phyloP scores from a whole-genome alignment of 1,140 invertebrate species.

The Cydia fagiglandana region DNA sequence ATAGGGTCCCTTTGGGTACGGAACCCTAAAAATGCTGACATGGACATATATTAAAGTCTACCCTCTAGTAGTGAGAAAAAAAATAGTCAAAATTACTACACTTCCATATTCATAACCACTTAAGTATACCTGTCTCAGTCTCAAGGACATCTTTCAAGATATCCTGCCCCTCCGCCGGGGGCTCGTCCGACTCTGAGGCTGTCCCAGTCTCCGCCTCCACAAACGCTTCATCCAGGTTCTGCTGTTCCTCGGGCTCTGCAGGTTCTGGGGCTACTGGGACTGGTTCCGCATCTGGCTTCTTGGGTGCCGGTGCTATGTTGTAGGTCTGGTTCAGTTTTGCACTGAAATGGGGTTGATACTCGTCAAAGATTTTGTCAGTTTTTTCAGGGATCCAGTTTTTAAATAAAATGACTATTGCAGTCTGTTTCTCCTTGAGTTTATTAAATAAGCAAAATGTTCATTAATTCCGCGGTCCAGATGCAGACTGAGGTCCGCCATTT shows the following conservation, averaged over 20 bases:
- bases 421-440: no score
- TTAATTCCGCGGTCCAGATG: no score
- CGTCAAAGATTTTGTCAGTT: neutral
- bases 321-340: conserved; percentile 2
- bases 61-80: no score
- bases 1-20: no score
- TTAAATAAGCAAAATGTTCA: no score
- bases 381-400: no score
- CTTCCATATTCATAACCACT: neutral
- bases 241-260: neutral
- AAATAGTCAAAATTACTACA: no score
- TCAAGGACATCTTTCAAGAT: neutral
- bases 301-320: neutral
- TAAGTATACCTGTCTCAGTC: neutral
- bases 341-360: neutral
- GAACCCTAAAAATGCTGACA: no score
- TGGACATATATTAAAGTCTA: no score
- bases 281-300: neutral
- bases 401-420: no score
- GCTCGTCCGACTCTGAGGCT: neutral
- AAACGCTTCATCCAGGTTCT: conserved; percentile 11
- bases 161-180: neutral
- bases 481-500: no score
- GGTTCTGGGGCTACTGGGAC: neutral
- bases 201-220: conserved; percentile 1